Conservation (phyloP, 2,888 invertebrate genomes). For the Drosophila kokeensis region DNA sequence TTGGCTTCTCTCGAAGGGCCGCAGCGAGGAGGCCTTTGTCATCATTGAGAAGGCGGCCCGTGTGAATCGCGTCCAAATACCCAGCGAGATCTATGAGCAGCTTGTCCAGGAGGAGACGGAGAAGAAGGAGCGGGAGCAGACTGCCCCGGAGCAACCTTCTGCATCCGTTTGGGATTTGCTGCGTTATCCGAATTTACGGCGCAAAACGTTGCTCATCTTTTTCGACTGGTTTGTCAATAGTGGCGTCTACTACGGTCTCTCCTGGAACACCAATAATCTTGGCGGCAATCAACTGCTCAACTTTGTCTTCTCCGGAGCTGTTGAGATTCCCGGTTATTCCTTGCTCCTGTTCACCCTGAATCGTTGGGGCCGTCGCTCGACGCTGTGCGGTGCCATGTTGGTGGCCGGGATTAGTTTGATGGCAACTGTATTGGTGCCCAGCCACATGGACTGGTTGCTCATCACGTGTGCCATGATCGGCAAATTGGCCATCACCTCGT, state of each 20-base stretch:
- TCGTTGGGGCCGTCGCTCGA: constrained; percentile 89
- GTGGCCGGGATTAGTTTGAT: constrained; percentile 88
- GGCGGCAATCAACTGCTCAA: constrained; percentile 91
- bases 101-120: constrained; percentile 85
- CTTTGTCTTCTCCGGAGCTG: constrained; percentile 90
- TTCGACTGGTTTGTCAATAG: constrained; percentile 93
- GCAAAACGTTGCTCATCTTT: constrained; percentile 89
- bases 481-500: constrained; percentile 90
- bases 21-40: constrained; percentile 88
- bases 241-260: constrained; percentile 91
- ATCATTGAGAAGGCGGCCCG: constrained; percentile 88
- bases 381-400: constrained; percentile 90
- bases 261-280: constrained; percentile 91
- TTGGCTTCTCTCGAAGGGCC: constrained; percentile 89
- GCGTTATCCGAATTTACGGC: constrained; percentile 88
- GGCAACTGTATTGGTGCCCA: constrained; percentile 87
- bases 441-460: constrained; percentile 86
- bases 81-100: constrained; percentile 86
- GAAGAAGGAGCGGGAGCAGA: constrained; percentile 74
- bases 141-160: constrained; percentile 77
- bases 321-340: constrained; percentile 90
- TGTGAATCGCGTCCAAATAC: constrained; percentile 88
- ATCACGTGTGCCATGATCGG: constrained; percentile 90
- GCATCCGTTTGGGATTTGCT: constrained; percentile 88
- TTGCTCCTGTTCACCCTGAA: constrained; percentile 89